These are phyloP conservation scores for Tyrannus savana DNA, from an alignment of 2,113 vertebrate genomes.

Conservation along the genomic window DNA sequence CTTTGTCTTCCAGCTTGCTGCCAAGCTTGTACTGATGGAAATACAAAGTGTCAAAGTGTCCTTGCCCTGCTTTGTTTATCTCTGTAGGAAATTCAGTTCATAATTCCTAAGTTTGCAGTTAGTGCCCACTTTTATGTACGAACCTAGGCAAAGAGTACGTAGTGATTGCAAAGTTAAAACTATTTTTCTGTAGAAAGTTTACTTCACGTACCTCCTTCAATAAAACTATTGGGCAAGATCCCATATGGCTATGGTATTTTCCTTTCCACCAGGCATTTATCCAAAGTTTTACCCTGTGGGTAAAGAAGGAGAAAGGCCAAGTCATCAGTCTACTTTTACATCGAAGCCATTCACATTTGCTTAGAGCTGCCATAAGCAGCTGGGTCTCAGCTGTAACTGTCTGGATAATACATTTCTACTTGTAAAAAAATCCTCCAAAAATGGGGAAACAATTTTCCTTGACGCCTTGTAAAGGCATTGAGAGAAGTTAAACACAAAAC, in stretches of 20 bases:
- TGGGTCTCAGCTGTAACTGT: slow-evolving; percentile 6
- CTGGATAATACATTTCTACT: not conserved
- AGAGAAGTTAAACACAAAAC: not conserved
- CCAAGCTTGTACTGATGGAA: not conserved
- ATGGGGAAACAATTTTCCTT: not conserved
- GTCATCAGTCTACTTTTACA: not conserved
- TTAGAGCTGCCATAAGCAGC: not conserved
- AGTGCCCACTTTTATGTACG: not conserved
- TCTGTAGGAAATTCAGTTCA: not conserved
- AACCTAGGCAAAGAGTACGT: not conserved
- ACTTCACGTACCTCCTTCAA: not conserved
- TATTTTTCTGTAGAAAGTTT: not conserved
- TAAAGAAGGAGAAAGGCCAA: not conserved
- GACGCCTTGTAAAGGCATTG: not conserved
- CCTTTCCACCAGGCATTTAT: not conserved
- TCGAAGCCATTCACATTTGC: not conserved
- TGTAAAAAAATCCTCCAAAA: not conserved
- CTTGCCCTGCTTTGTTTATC: not conserved
- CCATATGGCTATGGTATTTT: not conserved
- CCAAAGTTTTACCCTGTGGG: not conserved
- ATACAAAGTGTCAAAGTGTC: not conserved
- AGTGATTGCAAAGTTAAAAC: not conserved
- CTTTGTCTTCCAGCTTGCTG: not conserved
- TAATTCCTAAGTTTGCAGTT: not conserved
- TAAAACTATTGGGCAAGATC: not conserved